Base-by-base conservation (phyloP, 2,113 vertebrate species). In the Sisor rabdophorus region DNA sequence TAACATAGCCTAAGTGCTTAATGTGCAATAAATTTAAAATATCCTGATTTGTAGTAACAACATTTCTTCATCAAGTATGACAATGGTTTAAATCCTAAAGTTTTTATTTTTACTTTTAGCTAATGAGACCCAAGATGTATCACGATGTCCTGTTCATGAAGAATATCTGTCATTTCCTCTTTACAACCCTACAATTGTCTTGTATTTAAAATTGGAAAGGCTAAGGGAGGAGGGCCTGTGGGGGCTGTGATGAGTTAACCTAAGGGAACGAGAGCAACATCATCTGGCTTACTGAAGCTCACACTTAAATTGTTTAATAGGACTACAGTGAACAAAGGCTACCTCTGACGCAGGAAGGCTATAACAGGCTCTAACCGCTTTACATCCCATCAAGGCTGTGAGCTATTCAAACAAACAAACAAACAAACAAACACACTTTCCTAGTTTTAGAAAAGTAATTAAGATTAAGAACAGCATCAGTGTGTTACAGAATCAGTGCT, bases 231-330 rank as follows among this genome's bases (percentile, higher is more conserved):
- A 30, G 75, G 76, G 44, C 36, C 86, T 8, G 48, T 50, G 44
- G 64, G 40, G 79, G 72, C 77, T 81, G 44, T 81, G 75, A 78
- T 78, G 76, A 83, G 85, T 89, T 89, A 84, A 87, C 85, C 78
- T 77, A 84, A 77, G 88, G 76, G 85, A 89, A 90, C 9, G 24
- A 67, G 36, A 40, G 48, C 48, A 22, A 22, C 74, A 67, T 52
- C 30, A 58, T 32, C 71, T 44, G 54, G 54, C 36, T 89, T 79
- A 77, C 87, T 90, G 88, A 88, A 90, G 88, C 91, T 90, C 71
- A 88, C 89, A 88, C 87, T 87, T 92, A 90, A 92, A 92, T 87
- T 87, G 89, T 91, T 91, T 92, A 93, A 91, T 90, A 90, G 85
- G 86, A 88, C 84, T 92, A 90, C 92, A 91, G 89, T 85, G 89